Percentiles rank a stretch among this genome's conserved stretches.
Evolutionary conservation across 2,797 vertebrate genomes (phyloP).

Genomic region (Tragelaphus eurycerus): DNA sequence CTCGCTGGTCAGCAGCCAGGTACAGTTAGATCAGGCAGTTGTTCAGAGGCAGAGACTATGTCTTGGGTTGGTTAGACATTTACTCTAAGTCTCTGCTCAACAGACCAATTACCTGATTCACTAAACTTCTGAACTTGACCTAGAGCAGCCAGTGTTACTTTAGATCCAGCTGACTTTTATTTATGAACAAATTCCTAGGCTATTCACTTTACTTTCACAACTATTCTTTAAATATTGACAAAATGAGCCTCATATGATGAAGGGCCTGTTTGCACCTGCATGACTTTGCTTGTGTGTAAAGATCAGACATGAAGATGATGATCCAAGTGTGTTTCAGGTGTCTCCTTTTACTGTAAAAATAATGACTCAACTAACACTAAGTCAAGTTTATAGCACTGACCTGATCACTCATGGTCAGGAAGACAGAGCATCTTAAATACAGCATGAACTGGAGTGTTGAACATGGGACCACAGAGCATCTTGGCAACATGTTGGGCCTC

Average conservation of each 20-base stretch:
- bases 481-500: not conserved
- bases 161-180: not conserved
- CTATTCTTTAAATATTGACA: not conserved
- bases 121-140: not conserved
- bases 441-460: not conserved
- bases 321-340: not conserved
- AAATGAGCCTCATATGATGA: not conserved
- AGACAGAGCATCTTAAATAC: not conserved
- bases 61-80: not conserved
- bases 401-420: not conserved
- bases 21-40: constrained; percentile 65
- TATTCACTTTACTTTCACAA: not conserved
- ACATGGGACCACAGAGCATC: not conserved
- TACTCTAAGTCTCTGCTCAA: not conserved
- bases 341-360: not conserved
- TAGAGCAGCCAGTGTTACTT: not conserved
- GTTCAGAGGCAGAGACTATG: not conserved
- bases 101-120: not conserved
- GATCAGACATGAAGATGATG: not conserved
- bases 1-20: constrained; percentile 84
- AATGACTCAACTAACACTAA: not conserved
- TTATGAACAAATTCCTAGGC: not conserved
- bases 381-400: not conserved
- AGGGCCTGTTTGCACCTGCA: not conserved
- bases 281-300: not conserved